phyloP scores from a whole-genome alignment of 2,797 vertebrate genomes.

The Scomberomorus guttatus region DNA sequence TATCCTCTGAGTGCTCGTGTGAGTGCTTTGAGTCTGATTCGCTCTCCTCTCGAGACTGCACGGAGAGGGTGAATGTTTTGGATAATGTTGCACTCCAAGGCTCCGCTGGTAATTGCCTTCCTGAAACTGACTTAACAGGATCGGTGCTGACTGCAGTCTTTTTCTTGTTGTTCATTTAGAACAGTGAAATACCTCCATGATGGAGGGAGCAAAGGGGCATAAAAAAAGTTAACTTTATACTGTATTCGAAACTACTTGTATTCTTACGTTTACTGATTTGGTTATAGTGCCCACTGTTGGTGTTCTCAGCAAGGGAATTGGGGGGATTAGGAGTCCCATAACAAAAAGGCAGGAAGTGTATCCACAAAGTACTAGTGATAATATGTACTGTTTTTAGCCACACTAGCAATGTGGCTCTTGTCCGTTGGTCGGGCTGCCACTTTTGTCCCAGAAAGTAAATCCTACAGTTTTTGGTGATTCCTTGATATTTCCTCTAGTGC shows the following conservation, averaged over 20 bases:
- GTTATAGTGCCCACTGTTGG: not conserved
- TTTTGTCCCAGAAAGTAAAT: too few species aligned
- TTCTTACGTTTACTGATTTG: not conserved
- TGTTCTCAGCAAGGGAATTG: too few species aligned
- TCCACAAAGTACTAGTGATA: too few species aligned
- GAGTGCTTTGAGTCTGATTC: conserved; percentile 35
- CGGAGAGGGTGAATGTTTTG: conserved; percentile 52
- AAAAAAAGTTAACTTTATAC: not conserved
- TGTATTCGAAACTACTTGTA: not conserved
- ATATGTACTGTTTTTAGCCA: too few species aligned
- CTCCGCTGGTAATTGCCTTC: conserved; percentile 59
- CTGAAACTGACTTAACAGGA: conserved; percentile 13
- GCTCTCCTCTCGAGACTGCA: conserved; percentile 37
- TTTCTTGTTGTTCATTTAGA: conserved; percentile 17
- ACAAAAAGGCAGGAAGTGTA: too few species aligned
- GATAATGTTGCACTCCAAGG: conserved; percentile 61
- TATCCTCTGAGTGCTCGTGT: not conserved
- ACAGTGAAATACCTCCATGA: conserved; percentile 7
- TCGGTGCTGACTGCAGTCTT: conserved; percentile 30
- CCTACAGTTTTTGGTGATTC: too few species aligned
- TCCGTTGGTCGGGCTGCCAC: too few species aligned
- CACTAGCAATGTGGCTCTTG: too few species aligned
- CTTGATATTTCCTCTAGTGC: too few species aligned
- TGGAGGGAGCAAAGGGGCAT: not conserved
- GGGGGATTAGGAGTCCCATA: too few species aligned